Evolutionary conservation across 2,888 invertebrate species (phyloP).

Genomic region (Protula sp.): DNA sequence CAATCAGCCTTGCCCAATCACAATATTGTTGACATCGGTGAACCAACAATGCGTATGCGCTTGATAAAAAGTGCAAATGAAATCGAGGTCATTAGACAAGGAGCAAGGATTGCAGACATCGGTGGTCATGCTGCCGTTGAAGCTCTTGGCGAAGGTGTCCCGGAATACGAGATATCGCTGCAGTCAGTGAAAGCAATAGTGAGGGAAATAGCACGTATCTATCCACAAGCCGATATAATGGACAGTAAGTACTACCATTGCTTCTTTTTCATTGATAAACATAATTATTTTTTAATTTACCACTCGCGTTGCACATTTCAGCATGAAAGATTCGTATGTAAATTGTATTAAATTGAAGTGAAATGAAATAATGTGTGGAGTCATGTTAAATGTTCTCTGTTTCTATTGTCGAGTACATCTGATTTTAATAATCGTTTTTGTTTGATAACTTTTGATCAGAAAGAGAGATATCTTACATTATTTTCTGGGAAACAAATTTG

Average conservation of each 20-base stretch:
- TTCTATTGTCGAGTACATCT: no score
- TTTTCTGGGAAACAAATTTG: no score
- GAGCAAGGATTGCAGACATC: conserved; percentile 14
- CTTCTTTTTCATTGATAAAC: no score
- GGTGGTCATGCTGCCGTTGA: conserved; percentile 14
- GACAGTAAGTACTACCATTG: conserved; percentile 19
- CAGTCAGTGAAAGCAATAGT: conserved; percentile 10
- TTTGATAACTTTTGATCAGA: no score
- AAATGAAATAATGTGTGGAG: no score
- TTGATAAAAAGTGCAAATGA: conserved; percentile 7
- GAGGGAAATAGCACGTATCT: conserved; percentile 13
- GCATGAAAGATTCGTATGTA: no score
- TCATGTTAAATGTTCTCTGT: no score
- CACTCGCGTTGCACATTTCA: neutral
- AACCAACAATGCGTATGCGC: conserved; percentile 10
- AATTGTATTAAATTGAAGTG: no score
- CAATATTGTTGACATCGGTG: conserved; percentile 9
- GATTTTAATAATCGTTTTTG: no score
- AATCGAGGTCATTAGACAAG: conserved; percentile 6
- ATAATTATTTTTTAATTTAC: no score
- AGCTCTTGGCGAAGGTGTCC: conserved; percentile 10
- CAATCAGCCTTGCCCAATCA: neutral
- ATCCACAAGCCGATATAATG: conserved; percentile 7
- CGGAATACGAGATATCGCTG: conserved; percentile 20
- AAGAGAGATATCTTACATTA: no score